Conservation (phyloP, 2,113 vertebrate genomes). For the Cairina moschata region DNA sequence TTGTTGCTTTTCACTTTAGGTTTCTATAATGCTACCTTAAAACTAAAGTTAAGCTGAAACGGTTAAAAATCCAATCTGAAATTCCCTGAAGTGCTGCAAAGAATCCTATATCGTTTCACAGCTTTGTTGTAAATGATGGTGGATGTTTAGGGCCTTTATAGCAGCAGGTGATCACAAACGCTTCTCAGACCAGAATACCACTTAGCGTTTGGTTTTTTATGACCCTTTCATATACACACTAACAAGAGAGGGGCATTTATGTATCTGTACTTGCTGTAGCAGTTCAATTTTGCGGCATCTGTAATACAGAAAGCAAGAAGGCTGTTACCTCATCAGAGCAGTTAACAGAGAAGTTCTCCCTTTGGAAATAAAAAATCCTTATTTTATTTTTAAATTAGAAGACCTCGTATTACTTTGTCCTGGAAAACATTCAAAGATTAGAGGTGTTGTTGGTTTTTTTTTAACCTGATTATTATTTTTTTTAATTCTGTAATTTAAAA, state of each 20-base stretch:
- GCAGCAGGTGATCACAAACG: neutral
- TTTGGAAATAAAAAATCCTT: neutral
- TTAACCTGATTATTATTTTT: neutral
- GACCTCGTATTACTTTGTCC: rapidly evolving
- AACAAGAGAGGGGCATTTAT: neutral
- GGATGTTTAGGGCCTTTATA: neutral
- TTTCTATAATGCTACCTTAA: neutral
- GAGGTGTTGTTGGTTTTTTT: neutral
- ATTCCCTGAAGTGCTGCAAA: neutral
- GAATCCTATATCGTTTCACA: neutral
- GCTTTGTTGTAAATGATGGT: neutral
- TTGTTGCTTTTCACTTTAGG: neutral
- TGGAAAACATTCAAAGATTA: neutral
- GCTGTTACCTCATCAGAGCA: neutral
- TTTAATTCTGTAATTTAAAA: neutral
- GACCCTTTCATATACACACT: neutral
- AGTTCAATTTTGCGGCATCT: neutral
- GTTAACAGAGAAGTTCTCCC: neutral
- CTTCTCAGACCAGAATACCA: neutral
- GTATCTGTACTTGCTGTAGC: neutral
- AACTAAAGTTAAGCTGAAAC: neutral
- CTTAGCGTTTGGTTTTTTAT: neutral
- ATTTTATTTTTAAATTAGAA: neutral
- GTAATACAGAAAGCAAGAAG: neutral
- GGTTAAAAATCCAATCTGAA: neutral